Evolutionary conservation across 2,113 vertebrate genomes (phyloP).

Genomic region (Alectura lathami): DNA sequence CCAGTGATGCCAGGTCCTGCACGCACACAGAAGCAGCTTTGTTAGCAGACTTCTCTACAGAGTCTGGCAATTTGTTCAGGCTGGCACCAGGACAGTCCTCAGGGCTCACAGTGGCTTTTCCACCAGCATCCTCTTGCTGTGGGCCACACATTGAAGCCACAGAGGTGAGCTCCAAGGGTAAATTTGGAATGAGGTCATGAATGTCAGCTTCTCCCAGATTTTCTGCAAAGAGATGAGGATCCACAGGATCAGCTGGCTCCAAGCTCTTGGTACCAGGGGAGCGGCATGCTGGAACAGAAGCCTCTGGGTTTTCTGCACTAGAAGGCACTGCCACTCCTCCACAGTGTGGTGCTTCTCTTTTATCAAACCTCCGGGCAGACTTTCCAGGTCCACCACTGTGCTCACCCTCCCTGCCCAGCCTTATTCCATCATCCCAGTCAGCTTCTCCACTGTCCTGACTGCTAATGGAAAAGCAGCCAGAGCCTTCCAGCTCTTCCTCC

Average conservation of each 20-base stretch:
- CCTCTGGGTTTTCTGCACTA: neutral
- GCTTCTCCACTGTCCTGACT: neutral
- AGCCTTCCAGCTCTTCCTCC: neutral
- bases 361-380: neutral
- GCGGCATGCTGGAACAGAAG: neutral
- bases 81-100: neutral
- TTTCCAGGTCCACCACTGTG: neutral
- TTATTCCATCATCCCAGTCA: neutral
- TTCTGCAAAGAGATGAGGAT: neutral
- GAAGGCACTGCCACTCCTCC: neutral
- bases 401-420: neutral
- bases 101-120: neutral
- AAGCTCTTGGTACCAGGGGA: neutral
- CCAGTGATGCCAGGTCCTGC: neutral
- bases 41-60: neutral
- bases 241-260: neutral
- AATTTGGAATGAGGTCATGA: neutral
- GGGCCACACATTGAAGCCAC: accelerated
- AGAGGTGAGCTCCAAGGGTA: neutral
- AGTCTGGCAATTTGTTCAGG: neutral
- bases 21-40: neutral
- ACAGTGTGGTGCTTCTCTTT: neutral
- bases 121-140: neutral
- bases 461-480: neutral
- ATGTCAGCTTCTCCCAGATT: neutral